Percentiles rank a stretch among this genome's conserved stretches.
Conservation (phyloP, 2,797 vertebrate species). For the Peromyscus nudipes region DNA sequence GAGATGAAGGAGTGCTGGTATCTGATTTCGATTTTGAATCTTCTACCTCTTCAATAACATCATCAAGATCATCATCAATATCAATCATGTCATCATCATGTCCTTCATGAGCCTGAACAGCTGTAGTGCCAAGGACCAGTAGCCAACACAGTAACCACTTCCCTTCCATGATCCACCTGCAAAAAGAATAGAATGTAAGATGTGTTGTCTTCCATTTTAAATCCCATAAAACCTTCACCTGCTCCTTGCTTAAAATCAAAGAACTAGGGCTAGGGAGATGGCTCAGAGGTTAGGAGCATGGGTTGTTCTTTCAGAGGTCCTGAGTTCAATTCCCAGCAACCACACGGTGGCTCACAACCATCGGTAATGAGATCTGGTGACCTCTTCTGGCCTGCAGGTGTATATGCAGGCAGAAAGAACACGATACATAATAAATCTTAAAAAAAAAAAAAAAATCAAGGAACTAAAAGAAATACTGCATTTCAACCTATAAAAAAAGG, state of each 20-base stretch:
- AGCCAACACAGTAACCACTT: constrained; percentile 92
- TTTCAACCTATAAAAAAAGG: not conserved
- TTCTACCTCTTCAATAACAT: constrained; percentile 90
- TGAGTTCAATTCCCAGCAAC: too few species aligned
- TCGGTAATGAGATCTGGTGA: too few species aligned
- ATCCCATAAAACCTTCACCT: not conserved
- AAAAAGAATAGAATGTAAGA: constrained; percentile 32
- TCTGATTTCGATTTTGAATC: constrained; percentile 87
- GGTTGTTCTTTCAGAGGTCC: too few species aligned
- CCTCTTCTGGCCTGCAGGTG: too few species aligned
- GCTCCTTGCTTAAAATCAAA: not conserved
- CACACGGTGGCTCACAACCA: too few species aligned
- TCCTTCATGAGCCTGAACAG: constrained; percentile 86
- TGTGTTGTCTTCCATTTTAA: not conserved
- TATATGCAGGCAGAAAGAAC: too few species aligned
- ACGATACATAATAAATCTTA: too few species aligned
- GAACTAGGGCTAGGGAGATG: too few species aligned
- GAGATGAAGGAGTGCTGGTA: constrained; percentile 86
- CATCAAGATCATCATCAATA: constrained; percentile 92
- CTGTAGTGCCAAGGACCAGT: constrained; percentile 88
- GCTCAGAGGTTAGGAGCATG: too few species aligned
- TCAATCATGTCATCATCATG: constrained; percentile 89
- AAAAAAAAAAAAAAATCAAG: not conserved
- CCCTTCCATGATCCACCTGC: constrained; percentile 93
- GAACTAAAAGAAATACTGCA: not conserved